Evolutionary conservation across 2,797 vertebrate species (phyloP), one percentile per base, ranked within the genome.

Genomic region (Ceryle rudis): DNA sequence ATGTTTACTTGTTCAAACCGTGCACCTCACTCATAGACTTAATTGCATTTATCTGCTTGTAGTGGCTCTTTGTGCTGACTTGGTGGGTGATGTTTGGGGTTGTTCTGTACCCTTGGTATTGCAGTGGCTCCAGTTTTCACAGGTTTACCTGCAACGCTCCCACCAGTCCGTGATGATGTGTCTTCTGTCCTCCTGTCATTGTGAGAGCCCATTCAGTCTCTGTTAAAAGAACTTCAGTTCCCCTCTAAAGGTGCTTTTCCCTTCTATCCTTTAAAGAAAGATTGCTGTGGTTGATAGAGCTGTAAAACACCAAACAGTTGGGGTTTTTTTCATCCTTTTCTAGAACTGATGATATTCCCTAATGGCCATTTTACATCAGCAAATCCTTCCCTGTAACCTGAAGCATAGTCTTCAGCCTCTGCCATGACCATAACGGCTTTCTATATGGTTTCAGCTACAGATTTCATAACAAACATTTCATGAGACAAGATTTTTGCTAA

Each of bases 11-110:
- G n/a, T 3, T 41, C 51, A 47, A 33, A 39, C 7, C 12, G 6
- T 8, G 49, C 3, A 0, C 41, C 54, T 67, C 8, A 0, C 29
- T 29, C 28, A 18, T 9, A 25, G 20, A 2, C 35, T 35, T 0
- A 1, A 9, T 14, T 3, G 1, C 11, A 1, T 47, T 54, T 70
- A 2, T 39, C 33, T 44, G 5, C 18, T 46, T 46, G 41, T 42
- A 25, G 62, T 15, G 46, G 4, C 14, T 18, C 15, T 3, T 8
- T 41, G 35, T 31, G 14, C 47, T 47, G 62, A 12, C 54, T 46
- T 9, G 14, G 29, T 29, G 23, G 6, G 11, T 11, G 18, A 22
- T 15, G 19, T 33, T 37, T 58, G 55, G 42, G 33, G 47, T 46
- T 72, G 10, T 65, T 78, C 54, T 57, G 61, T 25, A 8, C 31